Evolutionary conservation across 2,797 vertebrate genomes (phyloP), one percentile per base, ranked within the genome.

Genomic region (Mastacembelus armatus): DNA sequence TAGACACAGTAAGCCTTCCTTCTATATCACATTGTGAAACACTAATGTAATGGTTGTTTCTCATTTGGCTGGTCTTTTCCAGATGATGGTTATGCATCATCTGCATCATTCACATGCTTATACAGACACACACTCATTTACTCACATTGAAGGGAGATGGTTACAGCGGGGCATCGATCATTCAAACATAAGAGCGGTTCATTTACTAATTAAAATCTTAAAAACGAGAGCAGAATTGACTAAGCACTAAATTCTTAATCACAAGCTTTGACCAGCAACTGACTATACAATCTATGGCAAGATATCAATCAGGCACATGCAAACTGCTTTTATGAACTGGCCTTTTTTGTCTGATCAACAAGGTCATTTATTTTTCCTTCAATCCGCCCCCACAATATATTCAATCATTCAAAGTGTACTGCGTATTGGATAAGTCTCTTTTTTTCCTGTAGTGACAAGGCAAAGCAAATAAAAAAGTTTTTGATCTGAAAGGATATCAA

Each of bases 121-220:
- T 76, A 82, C 81, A 72, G 74, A 72, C 80, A 58, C 57, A 58
- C 55, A 64, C 67, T 83, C 80, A 71, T 76, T 81, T 89, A 85
- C 81, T 89, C 89, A 83, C 65, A 32, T 68, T 76, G 72, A 77
- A 35, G 59, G 76, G 43, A 75, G 78, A 75, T 10, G 16, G 45
- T 95, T 92, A 94, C 90, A 88, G 91, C 88, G 80, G 35, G 15
- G 77, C 94, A 95, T 96, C 94, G 95, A 96, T 97, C 95, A 96
- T 93, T 92, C 70, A 85, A 93, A 92, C 93, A 92, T 92, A 91
- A 95, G 91, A 92, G 93, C 86, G 89, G 94, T 91, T 97, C 94
- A 95, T 96, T 96, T 96, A 93, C 96, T 96, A 96, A 97, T 97
- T 97, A 96, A 96, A 97, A 96, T 94, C 61, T 85, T 90, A 12